A percentile compares a stretch with the other conserved stretches of the same genome.
Evolutionary conservation across 2,797 vertebrate species (phyloP).

Genomic region (Arctocebus calabarensis): DNA sequence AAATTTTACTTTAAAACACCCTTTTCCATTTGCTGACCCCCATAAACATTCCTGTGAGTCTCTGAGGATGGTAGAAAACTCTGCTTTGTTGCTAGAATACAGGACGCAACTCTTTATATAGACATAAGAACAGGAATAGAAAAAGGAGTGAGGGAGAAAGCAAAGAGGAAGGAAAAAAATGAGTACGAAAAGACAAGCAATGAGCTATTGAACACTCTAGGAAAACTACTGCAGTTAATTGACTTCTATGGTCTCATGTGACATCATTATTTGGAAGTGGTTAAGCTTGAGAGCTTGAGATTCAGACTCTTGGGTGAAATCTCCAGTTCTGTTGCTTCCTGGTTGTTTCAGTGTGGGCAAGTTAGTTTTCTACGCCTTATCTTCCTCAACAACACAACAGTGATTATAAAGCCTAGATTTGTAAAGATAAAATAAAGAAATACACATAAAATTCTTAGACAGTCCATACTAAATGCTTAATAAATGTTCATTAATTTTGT

Average conservation of each 20-base stretch:
- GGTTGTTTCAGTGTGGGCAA: neutral
- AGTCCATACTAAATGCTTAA: neutral
- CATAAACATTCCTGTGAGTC: neutral
- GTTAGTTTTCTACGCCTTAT: neutral
- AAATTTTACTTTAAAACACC: slow-evolving; percentile 1
- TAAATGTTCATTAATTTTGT: neutral
- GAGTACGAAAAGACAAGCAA: neutral
- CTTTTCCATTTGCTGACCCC: neutral
- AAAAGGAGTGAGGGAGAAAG: neutral
- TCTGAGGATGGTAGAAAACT: slow-evolving; percentile 28
- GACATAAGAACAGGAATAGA: neutral
- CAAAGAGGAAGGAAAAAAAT: neutral
- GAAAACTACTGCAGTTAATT: neutral
- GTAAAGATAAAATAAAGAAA: neutral
- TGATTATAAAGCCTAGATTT: neutral
- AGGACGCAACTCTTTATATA: neutral
- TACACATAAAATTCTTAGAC: neutral
- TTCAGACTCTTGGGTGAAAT: neutral
- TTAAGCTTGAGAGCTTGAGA: neutral
- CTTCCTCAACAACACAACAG: neutral
- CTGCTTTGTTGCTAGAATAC: neutral
- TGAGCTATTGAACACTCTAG: neutral
- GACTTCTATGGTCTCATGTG: neutral
- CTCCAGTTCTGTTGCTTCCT: neutral
- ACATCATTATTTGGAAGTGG: neutral